Base-by-base conservation (phyloP, 2,888 invertebrate genomes). In the Lasioglossum villosulum region DNA sequence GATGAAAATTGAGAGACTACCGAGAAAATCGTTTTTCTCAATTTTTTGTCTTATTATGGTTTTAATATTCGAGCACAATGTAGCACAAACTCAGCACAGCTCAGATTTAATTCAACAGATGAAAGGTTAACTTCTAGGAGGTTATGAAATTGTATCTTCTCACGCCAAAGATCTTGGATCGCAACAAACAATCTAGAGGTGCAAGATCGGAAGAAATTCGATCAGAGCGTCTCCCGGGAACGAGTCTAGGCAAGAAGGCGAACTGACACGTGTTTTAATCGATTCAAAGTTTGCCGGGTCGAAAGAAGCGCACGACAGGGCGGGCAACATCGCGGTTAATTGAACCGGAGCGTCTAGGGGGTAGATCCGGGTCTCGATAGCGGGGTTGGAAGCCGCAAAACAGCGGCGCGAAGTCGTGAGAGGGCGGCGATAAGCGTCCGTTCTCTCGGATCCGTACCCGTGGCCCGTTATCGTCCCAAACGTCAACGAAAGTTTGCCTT, bases 401-500 rank as follows among this genome's bases (percentile, higher is more conserved):
- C 87, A 87, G 78, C 71, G 86, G 80, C 73, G 86, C 39, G 76
- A 81, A 81, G 78, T 79, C 56, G 78, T 42, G 82, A 42, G 73
- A 77, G 76, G n/a, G 30, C 37, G n/a, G 52, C 39, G 90, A 89
- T 90, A 89, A 90, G 88, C 88, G 86, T 81, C 71, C 75, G 66
- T 77, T 76, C 48, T 68, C 71, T 45, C 27, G 78, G 81, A 86
- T 82, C 75, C 82, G 78, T 88, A 80, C 83, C 81, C 86, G 83
- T 79, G 82, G 77, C 56, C 83, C 91, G 93, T 93, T 94, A 94
- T 94, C 94, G 93, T 91, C 83, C 90, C 90, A 91, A 90, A 86
- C 93, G 93, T 94, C 94, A 93, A 92, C 90, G 91, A 93, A 94
- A 95, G 92, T 95, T 94, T 86, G 89, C 86, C 93, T 94, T 93